Base-by-base conservation (phyloP, 2,888 invertebrate species). In the Keiferia lycopersicella region DNA sequence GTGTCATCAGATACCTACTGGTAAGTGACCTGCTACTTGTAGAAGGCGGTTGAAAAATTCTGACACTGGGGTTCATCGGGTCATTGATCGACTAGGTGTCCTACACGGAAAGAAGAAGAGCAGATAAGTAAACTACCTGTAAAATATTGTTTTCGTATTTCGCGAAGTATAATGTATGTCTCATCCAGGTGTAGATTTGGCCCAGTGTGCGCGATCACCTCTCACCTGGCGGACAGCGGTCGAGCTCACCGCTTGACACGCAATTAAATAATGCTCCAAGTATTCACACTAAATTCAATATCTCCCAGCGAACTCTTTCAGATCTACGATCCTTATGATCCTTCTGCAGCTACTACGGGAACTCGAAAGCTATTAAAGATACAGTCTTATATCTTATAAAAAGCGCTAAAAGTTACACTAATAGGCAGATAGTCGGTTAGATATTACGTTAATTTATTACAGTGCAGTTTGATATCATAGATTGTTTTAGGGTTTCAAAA, bases 181-280 rank as follows among this genome's bases (percentile, higher is more conserved):
- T 26, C 14, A 53, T 22, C 20, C 26, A 18, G 50, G n/a, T 50
- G 50, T 18, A 1, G 7, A 56, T 56, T 7, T n/a, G 2, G 56
- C 16, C 18, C 71, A 74, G 71, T 65, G 69, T 71, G 73, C 68
- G 67, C 60, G 66, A 69, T 79, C 81, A 80, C 78, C 74, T 79
- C 77, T 77, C 77, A 74, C 72, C 60, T 48, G 63, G 61, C 64
- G 38, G 53, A 57, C 58, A 20, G 65, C 65, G 39, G 78, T 78
- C 76, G 81, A 73, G 75, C 79, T 75, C 74, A 74, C 77, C 72
- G 76, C 75, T 79, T 88, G 91, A 91, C 91, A 89, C 79, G 80
- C 85, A 88, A 91, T 91, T 91, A 90, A 91, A 91, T 91, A 91
- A 88, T 89, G 88, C 86, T 84, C 78, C 74, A 74, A 87, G 86